Conservation (phyloP, 2,113 vertebrate species). For the Buteo buteo region DNA sequence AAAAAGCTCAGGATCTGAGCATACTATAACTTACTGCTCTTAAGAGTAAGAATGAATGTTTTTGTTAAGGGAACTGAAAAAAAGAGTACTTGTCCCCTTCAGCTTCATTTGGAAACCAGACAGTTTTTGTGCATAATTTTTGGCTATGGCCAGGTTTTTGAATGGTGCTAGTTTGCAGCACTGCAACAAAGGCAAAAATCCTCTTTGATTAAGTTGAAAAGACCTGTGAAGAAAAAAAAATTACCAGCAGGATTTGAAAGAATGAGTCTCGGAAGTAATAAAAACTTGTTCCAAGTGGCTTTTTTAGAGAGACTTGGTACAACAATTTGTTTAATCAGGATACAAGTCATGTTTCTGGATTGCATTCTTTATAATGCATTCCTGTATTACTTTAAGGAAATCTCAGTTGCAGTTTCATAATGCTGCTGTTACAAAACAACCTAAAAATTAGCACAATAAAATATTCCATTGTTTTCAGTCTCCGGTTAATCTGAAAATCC, state of each 20-base stretch:
- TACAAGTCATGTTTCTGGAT: neutral
- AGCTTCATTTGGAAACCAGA: neutral
- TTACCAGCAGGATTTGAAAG: neutral
- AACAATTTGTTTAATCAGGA: neutral
- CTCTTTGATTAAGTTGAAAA: neutral
- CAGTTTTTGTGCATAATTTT: neutral
- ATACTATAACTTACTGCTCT: neutral
- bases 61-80: neutral
- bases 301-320: neutral
- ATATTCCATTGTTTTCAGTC: neutral
- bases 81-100: neutral
- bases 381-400: neutral
- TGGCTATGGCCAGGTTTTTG: neutral
- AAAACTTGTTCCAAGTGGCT: neutral
- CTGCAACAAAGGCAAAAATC: neutral
- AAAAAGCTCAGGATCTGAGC: neutral
- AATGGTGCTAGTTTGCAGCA: neutral
- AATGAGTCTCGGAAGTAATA: neutral
- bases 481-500: neutral
- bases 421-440: neutral
- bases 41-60: neutral
- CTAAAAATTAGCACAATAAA: neutral
- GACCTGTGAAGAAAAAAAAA: neutral
- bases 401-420: neutral
- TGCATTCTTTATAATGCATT: neutral